phyloP scores from a whole-genome alignment of 2,797 vertebrate genomes.

The Pipistrellus pipistrellus region DNA sequence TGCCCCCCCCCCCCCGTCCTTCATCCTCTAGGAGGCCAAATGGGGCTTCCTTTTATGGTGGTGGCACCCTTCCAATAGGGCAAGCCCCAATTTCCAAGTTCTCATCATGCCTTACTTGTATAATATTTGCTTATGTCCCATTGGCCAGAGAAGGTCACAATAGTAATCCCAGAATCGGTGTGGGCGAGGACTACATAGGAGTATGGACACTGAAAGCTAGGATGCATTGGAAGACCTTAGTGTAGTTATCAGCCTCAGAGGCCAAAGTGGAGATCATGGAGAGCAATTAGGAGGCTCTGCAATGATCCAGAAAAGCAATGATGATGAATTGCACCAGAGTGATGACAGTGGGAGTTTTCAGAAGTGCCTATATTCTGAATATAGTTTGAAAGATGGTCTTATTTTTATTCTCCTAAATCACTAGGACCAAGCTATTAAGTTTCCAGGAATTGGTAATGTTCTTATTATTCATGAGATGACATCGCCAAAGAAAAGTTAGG shows the following conservation, averaged over 20 bases:
- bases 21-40: not conserved
- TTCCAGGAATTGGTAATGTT: constrained; percentile 38
- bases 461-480: constrained; percentile 66
- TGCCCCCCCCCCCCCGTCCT: no score
- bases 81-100: not conserved
- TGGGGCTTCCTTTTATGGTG: not conserved
- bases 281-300: not conserved
- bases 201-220: no score
- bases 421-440: constrained; percentile 1
- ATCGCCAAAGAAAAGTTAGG: constrained; percentile 53
- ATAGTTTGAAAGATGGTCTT: constrained; percentile 37
- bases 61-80: not conserved
- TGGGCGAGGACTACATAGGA: not conserved
- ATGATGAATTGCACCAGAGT: not conserved
- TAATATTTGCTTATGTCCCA: not conserved
- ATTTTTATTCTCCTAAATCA: constrained; percentile 46
- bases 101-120: not conserved
- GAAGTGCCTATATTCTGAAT: constrained; percentile 22
- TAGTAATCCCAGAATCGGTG: not conserved
- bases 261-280: not conserved
- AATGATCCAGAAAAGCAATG: not conserved
- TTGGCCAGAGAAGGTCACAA: not conserved
- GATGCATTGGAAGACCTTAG: not conserved
- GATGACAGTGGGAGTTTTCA: not conserved
- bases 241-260: not conserved